A percentile compares a stretch with the other conserved stretches of the same genome.
These are phyloP conservation scores for Cercopithecus diana DNA, from an alignment of 2,797 vertebrate genomes.

Conservation along the genomic window DNA sequence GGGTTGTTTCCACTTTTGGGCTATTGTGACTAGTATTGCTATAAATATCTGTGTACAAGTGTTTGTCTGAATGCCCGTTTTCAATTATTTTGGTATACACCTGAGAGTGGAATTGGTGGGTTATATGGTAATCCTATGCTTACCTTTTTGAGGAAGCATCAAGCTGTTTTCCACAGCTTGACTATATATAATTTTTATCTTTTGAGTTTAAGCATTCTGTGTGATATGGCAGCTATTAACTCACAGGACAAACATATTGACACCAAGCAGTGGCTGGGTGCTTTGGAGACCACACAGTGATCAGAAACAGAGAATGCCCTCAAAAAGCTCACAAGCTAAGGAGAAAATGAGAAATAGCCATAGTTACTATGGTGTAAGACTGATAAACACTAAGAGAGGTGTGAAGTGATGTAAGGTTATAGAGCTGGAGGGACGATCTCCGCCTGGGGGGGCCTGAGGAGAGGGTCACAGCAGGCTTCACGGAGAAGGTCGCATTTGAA, in stretches of 20 bases:
- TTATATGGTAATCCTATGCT: neutral
- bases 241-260: neutral
- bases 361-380: neutral
- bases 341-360: neutral
- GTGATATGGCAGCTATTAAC: neutral
- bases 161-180: neutral
- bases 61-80: neutral
- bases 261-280: neutral
- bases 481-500: neutral
- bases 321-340: neutral
- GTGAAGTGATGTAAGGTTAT: neutral
- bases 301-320: neutral
- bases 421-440: neutral
- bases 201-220: neutral
- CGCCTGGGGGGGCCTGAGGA: accelerated
- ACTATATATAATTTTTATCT: neutral
- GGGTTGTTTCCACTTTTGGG: neutral
- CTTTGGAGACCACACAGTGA: neutral
- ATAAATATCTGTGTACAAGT: neutral
- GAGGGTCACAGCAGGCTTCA: neutral
- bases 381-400: neutral
- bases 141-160: neutral
- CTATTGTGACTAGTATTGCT: neutral
- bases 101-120: neutral
- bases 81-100: neutral